These are phyloP conservation scores for Amphipoea lucens DNA, from an alignment of 2,888 invertebrate species.

Conservation along the genomic window DNA sequence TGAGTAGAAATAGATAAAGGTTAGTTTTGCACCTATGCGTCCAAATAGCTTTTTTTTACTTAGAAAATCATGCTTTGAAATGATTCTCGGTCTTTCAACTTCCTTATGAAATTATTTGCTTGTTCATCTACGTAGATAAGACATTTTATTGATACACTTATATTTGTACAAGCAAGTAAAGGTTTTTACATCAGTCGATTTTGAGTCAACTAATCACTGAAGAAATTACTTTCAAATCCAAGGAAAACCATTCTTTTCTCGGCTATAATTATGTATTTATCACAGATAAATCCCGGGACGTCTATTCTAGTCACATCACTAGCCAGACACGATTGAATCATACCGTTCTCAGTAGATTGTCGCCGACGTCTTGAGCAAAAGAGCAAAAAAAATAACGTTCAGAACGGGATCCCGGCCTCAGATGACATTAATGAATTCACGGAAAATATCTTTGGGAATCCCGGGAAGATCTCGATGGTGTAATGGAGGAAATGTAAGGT, in stretches of 20 bases:
- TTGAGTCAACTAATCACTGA: background rate
- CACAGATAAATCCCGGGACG: slow-evolving; percentile 56
- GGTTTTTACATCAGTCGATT: background rate
- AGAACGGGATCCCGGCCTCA: slow-evolving; percentile 37
- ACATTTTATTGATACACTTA: background rate
- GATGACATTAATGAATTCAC: slow-evolving; percentile 64
- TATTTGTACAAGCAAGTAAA: background rate
- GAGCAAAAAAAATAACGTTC: slow-evolving; percentile 55
- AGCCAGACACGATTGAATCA: slow-evolving; percentile 76
- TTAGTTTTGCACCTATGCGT: background rate
- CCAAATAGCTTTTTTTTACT: background rate
- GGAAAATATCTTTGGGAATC: slow-evolving; percentile 40
- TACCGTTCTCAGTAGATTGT: slow-evolving; percentile 72
- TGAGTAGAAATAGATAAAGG: no score
- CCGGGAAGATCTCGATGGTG: slow-evolving; percentile 4
- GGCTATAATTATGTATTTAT: background rate
- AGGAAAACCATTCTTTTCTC: background rate
- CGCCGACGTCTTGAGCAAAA: slow-evolving; percentile 67
- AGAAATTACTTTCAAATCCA: background rate
- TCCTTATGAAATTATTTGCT: background rate
- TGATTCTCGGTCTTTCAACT: background rate
- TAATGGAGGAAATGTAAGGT: slow-evolving; percentile 32
- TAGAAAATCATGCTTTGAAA: background rate
- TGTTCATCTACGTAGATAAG: background rate
- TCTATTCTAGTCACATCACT: slow-evolving; percentile 64